Evolutionary conservation across 2,113 vertebrate genomes (phyloP).

Genomic region (Helogale parvula): DNA sequence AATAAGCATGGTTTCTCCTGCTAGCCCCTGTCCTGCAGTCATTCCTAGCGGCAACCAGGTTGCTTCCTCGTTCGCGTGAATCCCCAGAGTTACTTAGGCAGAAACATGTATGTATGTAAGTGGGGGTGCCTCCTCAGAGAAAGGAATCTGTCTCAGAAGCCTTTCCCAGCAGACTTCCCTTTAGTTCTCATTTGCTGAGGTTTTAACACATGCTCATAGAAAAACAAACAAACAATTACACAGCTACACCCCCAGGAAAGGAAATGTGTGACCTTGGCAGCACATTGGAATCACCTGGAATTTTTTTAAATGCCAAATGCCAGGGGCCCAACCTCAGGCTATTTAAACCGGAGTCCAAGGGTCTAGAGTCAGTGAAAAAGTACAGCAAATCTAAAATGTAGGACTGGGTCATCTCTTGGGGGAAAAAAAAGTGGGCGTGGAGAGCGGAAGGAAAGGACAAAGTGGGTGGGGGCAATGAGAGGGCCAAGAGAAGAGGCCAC

Average conservation of each 20-base stretch:
- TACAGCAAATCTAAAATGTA: background rate
- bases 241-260: background rate
- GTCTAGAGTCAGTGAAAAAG: background rate
- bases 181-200: background rate
- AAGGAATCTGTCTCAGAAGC: background rate
- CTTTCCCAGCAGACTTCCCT: background rate
- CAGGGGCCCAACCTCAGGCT: background rate
- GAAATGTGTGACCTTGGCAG: background rate
- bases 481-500: background rate
- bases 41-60: background rate
- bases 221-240: background rate
- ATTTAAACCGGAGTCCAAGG: background rate
- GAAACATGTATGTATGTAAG: background rate
- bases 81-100: background rate
- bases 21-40: background rate
- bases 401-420: background rate
- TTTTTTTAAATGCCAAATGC: background rate
- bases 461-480: too few species aligned
- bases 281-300: background rate
- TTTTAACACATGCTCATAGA: background rate
- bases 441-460: too few species aligned
- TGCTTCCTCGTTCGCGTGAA: background rate
- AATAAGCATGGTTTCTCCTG: background rate
- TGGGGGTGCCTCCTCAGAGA: background rate
- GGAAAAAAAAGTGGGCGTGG: too few species aligned